Percentiles rank a stretch among this genome's conserved stretches.
phyloP scores from a whole-genome alignment of 2,113 vertebrate species.

The Cephalopterus ornatus region DNA sequence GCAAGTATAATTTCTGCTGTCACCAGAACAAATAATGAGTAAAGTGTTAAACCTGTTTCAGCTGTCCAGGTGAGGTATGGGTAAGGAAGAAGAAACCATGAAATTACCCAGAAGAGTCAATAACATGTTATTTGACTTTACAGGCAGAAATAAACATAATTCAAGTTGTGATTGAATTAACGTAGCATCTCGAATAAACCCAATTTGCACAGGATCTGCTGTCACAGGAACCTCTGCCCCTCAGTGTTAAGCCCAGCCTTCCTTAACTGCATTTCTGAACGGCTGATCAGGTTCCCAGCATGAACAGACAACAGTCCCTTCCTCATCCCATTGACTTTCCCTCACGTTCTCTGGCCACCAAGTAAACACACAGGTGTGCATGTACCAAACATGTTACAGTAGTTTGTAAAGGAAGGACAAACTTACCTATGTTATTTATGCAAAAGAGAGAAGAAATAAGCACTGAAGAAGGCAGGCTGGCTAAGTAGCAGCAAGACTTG shows the following conservation, averaged over 20 bases:
- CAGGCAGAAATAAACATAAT: neutral
- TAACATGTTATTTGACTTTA: neutral
- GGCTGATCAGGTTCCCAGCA: neutral
- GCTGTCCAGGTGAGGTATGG: neutral
- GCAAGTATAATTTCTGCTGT: neutral
- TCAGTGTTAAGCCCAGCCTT: neutral
- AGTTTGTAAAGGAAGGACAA: neutral
- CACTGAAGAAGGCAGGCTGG: neutral
- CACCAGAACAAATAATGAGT: neutral
- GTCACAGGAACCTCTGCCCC: neutral
- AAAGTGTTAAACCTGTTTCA: neutral
- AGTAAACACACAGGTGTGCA: neutral
- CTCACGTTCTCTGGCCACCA: neutral
- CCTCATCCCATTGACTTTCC: fast-evolving
- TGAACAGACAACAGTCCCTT: neutral
- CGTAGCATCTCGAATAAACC: neutral
- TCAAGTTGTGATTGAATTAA: neutral
- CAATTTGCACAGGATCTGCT: neutral
- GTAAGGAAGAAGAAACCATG: neutral
- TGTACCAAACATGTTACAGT: neutral
- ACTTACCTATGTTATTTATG: neutral
- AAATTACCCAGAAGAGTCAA: neutral
- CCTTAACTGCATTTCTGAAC: neutral
- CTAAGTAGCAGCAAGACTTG: neutral
- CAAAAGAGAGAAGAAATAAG: neutral